phyloP scores from a whole-genome alignment of 2,888 invertebrate genomes.

The Rhagonycha fulva region DNA sequence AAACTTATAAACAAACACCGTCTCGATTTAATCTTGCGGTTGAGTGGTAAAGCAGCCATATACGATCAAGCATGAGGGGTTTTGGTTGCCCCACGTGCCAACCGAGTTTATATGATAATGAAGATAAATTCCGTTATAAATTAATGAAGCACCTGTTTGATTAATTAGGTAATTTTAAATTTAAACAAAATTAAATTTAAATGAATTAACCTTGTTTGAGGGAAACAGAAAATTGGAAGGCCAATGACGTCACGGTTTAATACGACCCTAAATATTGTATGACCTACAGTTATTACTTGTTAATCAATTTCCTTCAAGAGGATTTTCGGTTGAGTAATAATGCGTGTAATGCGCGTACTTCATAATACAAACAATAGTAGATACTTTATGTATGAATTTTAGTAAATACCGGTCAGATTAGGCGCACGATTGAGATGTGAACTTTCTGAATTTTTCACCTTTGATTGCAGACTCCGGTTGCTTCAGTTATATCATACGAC shows the following conservation, averaged over 20 bases:
- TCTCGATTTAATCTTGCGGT: background rate
- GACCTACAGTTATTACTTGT: background rate
- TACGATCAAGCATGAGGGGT: background rate
- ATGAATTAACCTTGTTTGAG: background rate
- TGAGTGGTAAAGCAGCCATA: background rate
- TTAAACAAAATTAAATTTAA: background rate
- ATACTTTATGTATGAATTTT: too few species aligned
- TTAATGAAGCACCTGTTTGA: too few species aligned
- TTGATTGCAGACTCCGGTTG: too few species aligned
- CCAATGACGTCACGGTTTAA: background rate
- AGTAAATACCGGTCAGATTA: too few species aligned
- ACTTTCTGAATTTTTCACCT: too few species aligned
- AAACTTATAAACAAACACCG: background rate
- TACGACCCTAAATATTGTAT: background rate
- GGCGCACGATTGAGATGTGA: too few species aligned
- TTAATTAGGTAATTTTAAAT: too few species aligned
- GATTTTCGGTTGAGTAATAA: background rate
- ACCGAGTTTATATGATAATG: too few species aligned
- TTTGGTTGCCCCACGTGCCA: too few species aligned
- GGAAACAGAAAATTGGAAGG: background rate
- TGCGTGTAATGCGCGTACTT: background rate
- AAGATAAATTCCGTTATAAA: too few species aligned
- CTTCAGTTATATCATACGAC: too few species aligned
- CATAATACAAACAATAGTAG: background rate
- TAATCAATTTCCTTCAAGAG: background rate